A percentile compares a stretch with the other conserved stretches of the same genome.
Evolutionary conservation across 1,140 invertebrate genomes (phyloP).

Genomic region (Lamellibrachia luymesi): DNA sequence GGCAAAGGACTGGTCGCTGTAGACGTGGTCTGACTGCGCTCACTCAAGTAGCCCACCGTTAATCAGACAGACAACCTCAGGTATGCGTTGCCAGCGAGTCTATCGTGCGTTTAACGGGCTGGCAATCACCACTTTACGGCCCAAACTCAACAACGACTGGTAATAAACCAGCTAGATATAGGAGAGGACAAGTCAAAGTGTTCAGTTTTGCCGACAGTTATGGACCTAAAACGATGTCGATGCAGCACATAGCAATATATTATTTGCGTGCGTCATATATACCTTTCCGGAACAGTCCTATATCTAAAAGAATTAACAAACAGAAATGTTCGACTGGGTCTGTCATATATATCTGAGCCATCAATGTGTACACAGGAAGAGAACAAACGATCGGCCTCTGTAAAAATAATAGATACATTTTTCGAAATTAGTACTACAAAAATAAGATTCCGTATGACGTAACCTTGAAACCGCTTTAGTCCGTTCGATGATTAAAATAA

Average conservation of each 20-base stretch:
- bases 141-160: background rate
- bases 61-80: background rate
- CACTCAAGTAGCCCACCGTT: background rate
- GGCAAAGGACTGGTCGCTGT: background rate
- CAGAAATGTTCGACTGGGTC: background rate
- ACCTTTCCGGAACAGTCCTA: too few species aligned
- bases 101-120: background rate
- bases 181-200: background rate
- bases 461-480: too few species aligned
- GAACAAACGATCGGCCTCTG: too few species aligned
- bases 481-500: too few species aligned
- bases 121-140: background rate
- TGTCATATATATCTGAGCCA: too few species aligned
- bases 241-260: background rate
- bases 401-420: too few species aligned
- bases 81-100: background rate
- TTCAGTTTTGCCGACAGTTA: background rate
- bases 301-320: background rate
- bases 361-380: too few species aligned
- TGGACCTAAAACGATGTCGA: background rate
- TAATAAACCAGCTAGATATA: background rate
- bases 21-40: background rate
- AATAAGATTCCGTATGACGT: too few species aligned
- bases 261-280: background rate
- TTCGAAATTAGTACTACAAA: too few species aligned